These are phyloP conservation scores for Ginglymostoma cirratum DNA, from an alignment of 2,113 vertebrate species.

Conservation along the genomic window DNA sequence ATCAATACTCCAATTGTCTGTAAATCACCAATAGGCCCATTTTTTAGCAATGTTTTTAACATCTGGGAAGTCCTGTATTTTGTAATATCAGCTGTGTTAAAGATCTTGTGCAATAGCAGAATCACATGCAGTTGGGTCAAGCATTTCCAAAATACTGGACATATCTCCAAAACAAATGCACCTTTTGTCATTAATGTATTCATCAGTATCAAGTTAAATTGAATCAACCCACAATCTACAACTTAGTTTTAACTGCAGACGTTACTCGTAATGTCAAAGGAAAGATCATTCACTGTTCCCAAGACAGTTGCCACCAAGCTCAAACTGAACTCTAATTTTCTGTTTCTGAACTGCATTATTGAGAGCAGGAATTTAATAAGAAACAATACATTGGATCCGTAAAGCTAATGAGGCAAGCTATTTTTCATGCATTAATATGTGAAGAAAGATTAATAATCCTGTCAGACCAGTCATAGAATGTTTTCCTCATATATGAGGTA, in stretches of 20 bases:
- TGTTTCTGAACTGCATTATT: not conserved
- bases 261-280: no score
- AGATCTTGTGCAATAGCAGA: not conserved
- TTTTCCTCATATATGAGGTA: not conserved
- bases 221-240: not conserved
- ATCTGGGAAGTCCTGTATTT: not conserved
- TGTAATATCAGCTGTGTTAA: not conserved
- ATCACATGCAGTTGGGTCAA: not conserved
- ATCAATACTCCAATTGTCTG: not conserved
- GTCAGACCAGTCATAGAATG: not conserved
- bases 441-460: not conserved
- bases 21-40: not conserved
- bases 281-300: no score
- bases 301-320: no score
- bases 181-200: not conserved
- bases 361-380: not conserved
- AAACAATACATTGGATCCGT: not conserved
- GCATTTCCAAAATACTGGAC: not conserved
- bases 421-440: not conserved
- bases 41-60: not conserved
- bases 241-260: no score
- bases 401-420: not conserved
- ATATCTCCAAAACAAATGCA: not conserved
- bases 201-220: not conserved
- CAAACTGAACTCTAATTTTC: not conserved